Base-by-base conservation (phyloP, 2,113 vertebrate species). In the Ptychochromis oligacanthus region DNA sequence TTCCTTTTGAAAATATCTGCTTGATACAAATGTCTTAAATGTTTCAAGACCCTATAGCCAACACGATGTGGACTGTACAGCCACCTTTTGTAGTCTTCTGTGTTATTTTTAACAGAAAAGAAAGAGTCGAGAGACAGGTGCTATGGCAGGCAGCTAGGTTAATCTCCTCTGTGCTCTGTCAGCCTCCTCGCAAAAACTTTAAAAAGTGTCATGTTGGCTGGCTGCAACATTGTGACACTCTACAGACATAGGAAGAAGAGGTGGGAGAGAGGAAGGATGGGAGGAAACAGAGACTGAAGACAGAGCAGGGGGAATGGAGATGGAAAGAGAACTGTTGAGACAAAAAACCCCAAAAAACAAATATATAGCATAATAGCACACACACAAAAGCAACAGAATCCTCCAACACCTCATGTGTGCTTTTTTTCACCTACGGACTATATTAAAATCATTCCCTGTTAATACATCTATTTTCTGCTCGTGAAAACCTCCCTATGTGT, bases 401-500 rank as follows among this genome's bases (percentile, higher is more conserved):
- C 83, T 77, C 74, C 72, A 56, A 46, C 67, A 59, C 62, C 70
- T 87, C 90, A 2, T 80, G 93, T 91, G 87, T 81, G 81, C 77
- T 91, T 92, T 83, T 88, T 49, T 22, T 46, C 91, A 87, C 94
- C 95, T 90, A 90, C 86, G 74, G 81, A 88, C 90, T 91, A 78
- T 89, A 93, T 95, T 93, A 94, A 93, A 94, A 94, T 92, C 88
- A 86, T 89, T 85, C 84, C 90, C 85, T 89, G 85, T 92, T 93
- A 94, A 93, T 93, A 91, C 91, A 90, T 93, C 92, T 92, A 94
- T 94, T 94, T 93, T 85, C 86, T 86, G 90, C 93, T 85, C 81
- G 84, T 93, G 93, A 94, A 94, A 94, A 91, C 90, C 93, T 91
- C 90, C 87, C 87, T 86, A 88, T 91, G 90, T 94, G 93, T 93